Percentiles rank a stretch among this genome's conserved stretches.
These are phyloP conservation scores for Trididemnum nubilum DNA, from an alignment of 23 tunicate genomes.

Conservation along the genomic window DNA sequence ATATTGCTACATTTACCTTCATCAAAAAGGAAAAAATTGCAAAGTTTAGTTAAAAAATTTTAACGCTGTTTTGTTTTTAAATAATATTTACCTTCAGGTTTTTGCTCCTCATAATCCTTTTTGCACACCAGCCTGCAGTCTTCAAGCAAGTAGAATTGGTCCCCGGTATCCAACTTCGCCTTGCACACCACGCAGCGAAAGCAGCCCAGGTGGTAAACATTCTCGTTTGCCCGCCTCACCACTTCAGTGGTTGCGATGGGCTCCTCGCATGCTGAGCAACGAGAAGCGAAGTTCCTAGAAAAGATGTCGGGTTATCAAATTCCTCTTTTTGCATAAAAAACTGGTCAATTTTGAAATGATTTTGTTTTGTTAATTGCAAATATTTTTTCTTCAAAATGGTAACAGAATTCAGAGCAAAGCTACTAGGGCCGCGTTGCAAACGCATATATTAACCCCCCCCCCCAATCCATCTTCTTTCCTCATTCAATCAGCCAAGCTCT, in stretches of 20 bases:
- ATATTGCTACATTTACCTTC: too few relatives aligned
- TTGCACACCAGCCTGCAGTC: constrained; percentile 89
- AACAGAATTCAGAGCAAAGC: too few relatives aligned
- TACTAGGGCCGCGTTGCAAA: too few relatives aligned
- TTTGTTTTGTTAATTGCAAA: too few relatives aligned
- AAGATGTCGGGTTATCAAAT: neutral
- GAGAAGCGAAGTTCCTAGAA: constrained; percentile 59
- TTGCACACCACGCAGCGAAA: constrained; percentile 73
- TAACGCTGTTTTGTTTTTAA: too few relatives aligned
- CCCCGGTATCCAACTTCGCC: constrained; percentile 69
- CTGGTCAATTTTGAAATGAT: neutral
- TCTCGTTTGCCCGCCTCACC: constrained; percentile 72
- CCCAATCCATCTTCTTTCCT: too few relatives aligned
- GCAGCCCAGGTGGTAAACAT: constrained; percentile 83
- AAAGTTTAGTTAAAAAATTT: too few relatives aligned
- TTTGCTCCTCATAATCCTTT: constrained; percentile 79
- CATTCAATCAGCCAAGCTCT: too few relatives aligned
- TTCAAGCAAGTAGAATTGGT: constrained; percentile 79
- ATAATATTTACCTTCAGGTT: constrained; percentile 45
- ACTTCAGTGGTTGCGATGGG: constrained; percentile 66
- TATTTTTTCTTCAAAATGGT: neutral
- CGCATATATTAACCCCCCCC: too few relatives aligned
- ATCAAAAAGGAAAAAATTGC: too few relatives aligned
- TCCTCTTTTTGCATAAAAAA: neutral
- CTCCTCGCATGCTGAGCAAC: constrained; percentile 64